Evolutionary conservation across 1,140 invertebrate genomes (phyloP).

Genomic region (Papilio xuthus): DNA sequence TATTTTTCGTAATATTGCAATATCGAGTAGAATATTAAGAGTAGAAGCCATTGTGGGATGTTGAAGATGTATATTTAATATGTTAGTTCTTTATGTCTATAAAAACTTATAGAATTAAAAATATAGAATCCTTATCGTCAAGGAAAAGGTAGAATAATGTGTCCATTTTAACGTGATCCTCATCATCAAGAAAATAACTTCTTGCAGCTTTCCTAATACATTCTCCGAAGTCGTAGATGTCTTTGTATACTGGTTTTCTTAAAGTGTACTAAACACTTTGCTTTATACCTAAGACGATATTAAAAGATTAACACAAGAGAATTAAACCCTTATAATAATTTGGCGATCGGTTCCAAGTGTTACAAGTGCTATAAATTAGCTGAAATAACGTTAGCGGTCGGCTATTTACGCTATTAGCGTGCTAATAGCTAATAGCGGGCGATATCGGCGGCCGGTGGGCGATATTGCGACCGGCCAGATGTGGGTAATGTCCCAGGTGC

Average conservation of each 20-base stretch:
- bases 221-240: neutral
- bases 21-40: too few relatives aligned
- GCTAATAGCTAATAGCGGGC: constrained; percentile 31
- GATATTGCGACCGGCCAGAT: constrained; percentile 24
- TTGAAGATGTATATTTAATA: too few relatives aligned
- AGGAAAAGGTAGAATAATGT: neutral
- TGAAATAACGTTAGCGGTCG: constrained; percentile 25
- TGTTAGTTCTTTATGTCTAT: too few relatives aligned
- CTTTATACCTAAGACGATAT: neutral
- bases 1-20: too few relatives aligned
- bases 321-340: constrained; percentile 3
- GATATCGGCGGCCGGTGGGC: constrained; percentile 30
- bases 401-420: constrained; percentile 34
- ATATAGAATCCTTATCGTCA: neutral
- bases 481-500: constrained; percentile 29
- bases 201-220: neutral
- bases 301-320: neutral
- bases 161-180: neutral
- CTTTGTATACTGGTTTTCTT: neutral
- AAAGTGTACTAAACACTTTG: neutral
- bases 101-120: neutral
- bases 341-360: neutral
- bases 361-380: constrained; percentile 26
- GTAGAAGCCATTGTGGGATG: too few relatives aligned
- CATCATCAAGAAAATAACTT: neutral